Base-by-base conservation (phyloP, 1,140 invertebrate species). In the Himalopsyche phryganea region DNA sequence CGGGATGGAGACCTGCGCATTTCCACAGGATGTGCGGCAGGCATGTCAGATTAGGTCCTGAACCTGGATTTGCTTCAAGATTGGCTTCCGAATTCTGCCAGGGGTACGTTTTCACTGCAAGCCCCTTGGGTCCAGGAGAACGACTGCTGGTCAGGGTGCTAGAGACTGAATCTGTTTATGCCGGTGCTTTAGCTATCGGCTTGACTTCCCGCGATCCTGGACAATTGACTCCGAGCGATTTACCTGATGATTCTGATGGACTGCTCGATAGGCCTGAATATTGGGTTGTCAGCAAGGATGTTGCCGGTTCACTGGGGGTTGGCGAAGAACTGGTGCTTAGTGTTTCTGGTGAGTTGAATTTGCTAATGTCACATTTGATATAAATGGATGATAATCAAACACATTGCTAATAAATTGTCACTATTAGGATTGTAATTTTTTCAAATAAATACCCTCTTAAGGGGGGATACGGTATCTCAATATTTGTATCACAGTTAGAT, bases 211-310 rank as follows among this genome's bases (percentile, higher is more conserved):
- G 94, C 73, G 90, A 98, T 71, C 95, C 95, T 0, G 78, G 83
- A 0, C 82, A 79, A 6, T 66, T 98, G 6, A 78, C 84, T 33
- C 74, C 82, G 0, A 78, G 80, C 10, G 91, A 93, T 65, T 75
- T 98, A 6, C 96, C 96, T 0, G 93, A 96, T 65, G 94, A 98
- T 75, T 89, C 92, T 0, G 94, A 98, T 66, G 81, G 90, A 18
- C 76, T 98, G 0, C 72, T 98, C 1, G 96, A 98, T 71, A 80
- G 96, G n/a, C 90, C 89, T 0, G 95, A 98, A 68, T 98, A 98
- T 71, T 98, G 95, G 95, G 93, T 98, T 1, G 91, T 98, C 0
- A 89, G 90, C 63, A 91, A 96, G 66, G 92, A 98, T 69, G 91
- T 97, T 1, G 92, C 91, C 0, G 85, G 87, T 20, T 86, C 82